These are phyloP conservation scores for Phrynocephalus forsythii DNA, from an alignment of 2,797 vertebrate genomes.

Conservation along the genomic window DNA sequence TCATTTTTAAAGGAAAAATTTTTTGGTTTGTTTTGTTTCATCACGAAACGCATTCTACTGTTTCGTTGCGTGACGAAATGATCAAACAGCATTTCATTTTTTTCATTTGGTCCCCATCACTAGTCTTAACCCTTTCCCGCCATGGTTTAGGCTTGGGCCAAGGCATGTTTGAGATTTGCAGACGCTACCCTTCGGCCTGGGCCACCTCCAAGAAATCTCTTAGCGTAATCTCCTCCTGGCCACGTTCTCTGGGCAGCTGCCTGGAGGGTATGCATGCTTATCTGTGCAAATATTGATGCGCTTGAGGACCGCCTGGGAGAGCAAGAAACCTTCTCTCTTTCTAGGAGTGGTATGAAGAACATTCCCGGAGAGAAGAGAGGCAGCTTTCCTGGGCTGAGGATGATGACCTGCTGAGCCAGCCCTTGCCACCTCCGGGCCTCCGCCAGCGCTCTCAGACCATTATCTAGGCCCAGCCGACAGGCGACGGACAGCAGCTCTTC, in stretches of 20 bases:
- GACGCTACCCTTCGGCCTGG: too few species aligned
- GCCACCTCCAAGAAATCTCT: neutral
- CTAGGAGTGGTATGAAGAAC: conserved; percentile 95
- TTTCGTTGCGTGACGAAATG: too few species aligned
- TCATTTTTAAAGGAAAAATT: too few species aligned
- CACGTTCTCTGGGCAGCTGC: neutral
- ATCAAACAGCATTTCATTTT: too few species aligned
- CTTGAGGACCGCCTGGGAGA: rapidly evolving
- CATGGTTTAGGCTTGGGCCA: too few species aligned
- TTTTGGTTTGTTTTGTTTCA: too few species aligned
- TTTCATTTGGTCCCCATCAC: too few species aligned
- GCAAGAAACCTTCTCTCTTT: conserved; percentile 27
- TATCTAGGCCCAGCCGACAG: conserved; percentile 65
- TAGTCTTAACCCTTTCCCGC: too few species aligned
- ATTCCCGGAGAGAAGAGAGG: conserved; percentile 83
- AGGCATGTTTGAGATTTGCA: too few species aligned
- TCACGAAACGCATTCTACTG: too few species aligned
- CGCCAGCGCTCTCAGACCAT: conserved; percentile 81
- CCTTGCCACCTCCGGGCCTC: conserved; percentile 69
- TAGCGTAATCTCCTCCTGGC: neutral
- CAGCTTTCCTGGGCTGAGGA: conserved; percentile 69
- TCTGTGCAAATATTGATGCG: neutral
- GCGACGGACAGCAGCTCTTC: conserved; percentile 45
- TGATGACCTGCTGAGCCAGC: conserved; percentile 46
- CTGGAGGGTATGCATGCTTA: neutral